Evolutionary conservation across 2,797 vertebrate species (phyloP).

Genomic region (Morus bassanus): DNA sequence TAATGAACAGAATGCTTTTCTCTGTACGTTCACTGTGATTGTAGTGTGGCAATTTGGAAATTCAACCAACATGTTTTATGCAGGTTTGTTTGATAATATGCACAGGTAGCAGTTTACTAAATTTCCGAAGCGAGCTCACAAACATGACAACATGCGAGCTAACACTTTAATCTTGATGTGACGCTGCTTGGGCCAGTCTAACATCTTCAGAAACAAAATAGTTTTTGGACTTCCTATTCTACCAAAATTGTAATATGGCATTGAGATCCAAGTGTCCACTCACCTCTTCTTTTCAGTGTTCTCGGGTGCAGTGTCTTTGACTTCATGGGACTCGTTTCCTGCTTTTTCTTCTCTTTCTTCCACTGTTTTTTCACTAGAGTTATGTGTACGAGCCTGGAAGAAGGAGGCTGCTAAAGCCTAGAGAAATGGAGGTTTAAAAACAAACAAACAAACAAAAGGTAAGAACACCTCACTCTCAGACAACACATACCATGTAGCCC

Average conservation of each 20-base stretch:
- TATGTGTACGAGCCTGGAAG: slow-evolving; percentile 80
- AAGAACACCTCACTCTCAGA: not conserved
- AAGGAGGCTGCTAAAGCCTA: slow-evolving; percentile 79
- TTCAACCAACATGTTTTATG: rapidly evolving
- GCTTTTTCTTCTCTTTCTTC: slow-evolving; percentile 66
- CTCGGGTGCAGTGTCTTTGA: slow-evolving; percentile 64
- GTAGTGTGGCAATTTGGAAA: not conserved
- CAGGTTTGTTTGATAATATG: not conserved
- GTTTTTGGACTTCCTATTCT: not conserved
- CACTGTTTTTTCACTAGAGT: slow-evolving; percentile 67
- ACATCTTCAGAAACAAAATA: not conserved
- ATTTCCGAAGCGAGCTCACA: not conserved
- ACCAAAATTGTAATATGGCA: not conserved
- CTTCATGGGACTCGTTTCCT: slow-evolving; percentile 25
- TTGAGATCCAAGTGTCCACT: not conserved
- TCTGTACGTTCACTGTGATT: not conserved
- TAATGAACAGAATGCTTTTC: not conserved
- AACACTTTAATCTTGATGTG: not conserved
- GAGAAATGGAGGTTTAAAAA: not conserved
- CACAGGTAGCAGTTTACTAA: not conserved
- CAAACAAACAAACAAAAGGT: not conserved
- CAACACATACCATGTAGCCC: not conserved
- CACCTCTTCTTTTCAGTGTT: slow-evolving; percentile 83
- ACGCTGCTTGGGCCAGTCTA: not conserved
- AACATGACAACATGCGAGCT: not conserved